Conservation (phyloP, 2,113 vertebrate species). For the Plectropomus leopardus region DNA sequence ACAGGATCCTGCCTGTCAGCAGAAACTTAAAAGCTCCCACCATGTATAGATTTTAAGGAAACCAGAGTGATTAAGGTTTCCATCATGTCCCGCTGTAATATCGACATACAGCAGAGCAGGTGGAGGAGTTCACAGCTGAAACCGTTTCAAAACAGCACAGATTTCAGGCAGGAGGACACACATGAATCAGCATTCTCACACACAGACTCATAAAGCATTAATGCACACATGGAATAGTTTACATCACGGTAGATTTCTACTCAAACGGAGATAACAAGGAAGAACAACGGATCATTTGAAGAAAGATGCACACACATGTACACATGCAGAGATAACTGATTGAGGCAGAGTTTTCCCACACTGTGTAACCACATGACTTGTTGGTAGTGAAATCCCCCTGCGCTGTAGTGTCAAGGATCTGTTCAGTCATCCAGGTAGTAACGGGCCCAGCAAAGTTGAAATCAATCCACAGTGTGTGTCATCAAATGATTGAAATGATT, state of each 20-base stretch:
- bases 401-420: constrained; percentile 21
- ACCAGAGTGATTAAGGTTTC: constrained; percentile 53
- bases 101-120: constrained; percentile 42
- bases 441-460: constrained; percentile 16
- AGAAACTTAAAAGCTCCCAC: constrained; percentile 48
- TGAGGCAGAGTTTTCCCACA: constrained; percentile 22
- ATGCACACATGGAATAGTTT: constrained; percentile 14
- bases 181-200: not conserved
- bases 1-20: constrained; percentile 44
- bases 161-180: constrained; percentile 13
- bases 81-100: constrained; percentile 33
- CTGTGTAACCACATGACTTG: constrained; percentile 31
- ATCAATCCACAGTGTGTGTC: constrained; percentile 35
- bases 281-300: not conserved
- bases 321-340: constrained; percentile 23
- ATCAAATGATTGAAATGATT: constrained; percentile 49
- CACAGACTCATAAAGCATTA: constrained; percentile 22
- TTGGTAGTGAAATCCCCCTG: constrained; percentile 33
- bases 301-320: not conserved
- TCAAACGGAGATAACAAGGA: constrained; percentile 13
- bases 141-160: constrained; percentile 14
- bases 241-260: constrained; percentile 21
- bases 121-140: constrained; percentile 38
- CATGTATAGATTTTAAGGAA: constrained; percentile 52
- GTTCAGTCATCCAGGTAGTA: constrained; percentile 9